Conservation (phyloP, 1,140 invertebrate species). For the Zelostemma sp. region DNA sequence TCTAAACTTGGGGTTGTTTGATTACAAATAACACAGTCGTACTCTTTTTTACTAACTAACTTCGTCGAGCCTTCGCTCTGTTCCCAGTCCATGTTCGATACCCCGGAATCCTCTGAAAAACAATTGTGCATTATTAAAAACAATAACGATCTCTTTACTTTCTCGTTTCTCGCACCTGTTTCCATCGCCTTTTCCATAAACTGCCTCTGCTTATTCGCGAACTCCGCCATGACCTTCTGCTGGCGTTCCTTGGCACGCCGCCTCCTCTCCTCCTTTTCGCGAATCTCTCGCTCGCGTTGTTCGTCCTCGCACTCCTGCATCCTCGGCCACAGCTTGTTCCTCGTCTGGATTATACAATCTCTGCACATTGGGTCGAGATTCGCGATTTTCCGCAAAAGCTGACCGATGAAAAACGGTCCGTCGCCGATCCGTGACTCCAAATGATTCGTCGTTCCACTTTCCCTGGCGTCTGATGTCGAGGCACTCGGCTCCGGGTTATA, state of each 20-base stretch:
- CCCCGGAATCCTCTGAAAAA: conserved; percentile 66
- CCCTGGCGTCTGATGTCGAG: conserved; percentile 58
- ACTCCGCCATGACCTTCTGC: conserved; percentile 92
- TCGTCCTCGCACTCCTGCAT: conserved; percentile 83
- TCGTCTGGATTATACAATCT: conserved; percentile 76
- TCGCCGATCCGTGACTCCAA: conserved; percentile 81
- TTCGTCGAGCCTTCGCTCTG: conserved; percentile 72
- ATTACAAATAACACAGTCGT: conserved; percentile 97
- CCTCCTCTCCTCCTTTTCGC: conserved; percentile 84
- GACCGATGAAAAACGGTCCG: conserved; percentile 87
- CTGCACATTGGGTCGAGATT: conserved; percentile 79
- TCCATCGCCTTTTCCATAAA: conserved; percentile 90
- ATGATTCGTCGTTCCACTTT: conserved; percentile 39
- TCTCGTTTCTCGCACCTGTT: conserved; percentile 72
- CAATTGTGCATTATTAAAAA: conserved; percentile 17
- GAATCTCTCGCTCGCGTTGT: conserved; percentile 78
- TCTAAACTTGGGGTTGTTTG: conserved; percentile 87
- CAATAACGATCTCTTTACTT: background rate
- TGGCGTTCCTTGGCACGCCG: conserved; percentile 89
- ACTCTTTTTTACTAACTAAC: conserved; percentile 79
- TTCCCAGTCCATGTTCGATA: conserved; percentile 77
- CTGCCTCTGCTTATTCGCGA: conserved; percentile 90
- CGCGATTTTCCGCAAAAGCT: conserved; percentile 81
- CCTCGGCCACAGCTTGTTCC: conserved; percentile 81
- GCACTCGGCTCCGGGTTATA: conserved; percentile 75